phyloP scores from a whole-genome alignment of 2,797 vertebrate genomes.

The Pseudomugil gertrudae region DNA sequence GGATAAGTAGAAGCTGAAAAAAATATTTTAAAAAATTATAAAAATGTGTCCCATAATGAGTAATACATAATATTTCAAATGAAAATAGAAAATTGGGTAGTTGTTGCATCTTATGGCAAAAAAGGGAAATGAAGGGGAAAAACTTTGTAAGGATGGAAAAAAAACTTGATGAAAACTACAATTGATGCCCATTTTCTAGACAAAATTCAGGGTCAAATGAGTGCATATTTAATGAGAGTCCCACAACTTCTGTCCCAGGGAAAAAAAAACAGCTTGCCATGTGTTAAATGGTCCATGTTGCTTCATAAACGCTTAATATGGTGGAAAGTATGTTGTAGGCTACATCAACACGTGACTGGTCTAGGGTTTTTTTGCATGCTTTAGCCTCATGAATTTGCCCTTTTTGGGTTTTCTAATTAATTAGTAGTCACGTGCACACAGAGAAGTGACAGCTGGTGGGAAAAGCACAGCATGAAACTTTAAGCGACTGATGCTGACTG shows the following conservation, averaged over 20 bases:
- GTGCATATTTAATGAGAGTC: neutral
- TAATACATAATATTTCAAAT: slow-evolving; percentile 7
- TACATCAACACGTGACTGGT: no score
- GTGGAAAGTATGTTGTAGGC: no score
- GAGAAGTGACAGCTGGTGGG: neutral
- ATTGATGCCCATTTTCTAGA: neutral
- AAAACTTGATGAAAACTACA: slow-evolving; percentile 6
- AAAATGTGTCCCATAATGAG: slow-evolving; percentile 5
- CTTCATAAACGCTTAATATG: no score
- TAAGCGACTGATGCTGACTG: neutral
- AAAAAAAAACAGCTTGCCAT: neutral
- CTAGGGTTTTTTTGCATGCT: no score
- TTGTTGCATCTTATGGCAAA: slow-evolving; percentile 5
- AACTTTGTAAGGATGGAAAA: neutral
- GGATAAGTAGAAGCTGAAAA: slow-evolving; percentile 9
- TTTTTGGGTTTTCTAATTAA: neutral
- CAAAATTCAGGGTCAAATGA: no score
- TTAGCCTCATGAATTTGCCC: no score
- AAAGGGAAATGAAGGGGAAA: neutral
- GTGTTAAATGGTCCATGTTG: no score
- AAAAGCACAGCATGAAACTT: neutral
- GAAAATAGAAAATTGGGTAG: slow-evolving; percentile 12
- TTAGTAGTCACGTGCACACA: neutral
- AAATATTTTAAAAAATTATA: neutral
- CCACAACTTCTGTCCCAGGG: neutral